Evolutionary conservation across 2,113 vertebrate species (phyloP), one percentile per base, ranked within the genome.

Genomic region (Catharus fuscescens): DNA sequence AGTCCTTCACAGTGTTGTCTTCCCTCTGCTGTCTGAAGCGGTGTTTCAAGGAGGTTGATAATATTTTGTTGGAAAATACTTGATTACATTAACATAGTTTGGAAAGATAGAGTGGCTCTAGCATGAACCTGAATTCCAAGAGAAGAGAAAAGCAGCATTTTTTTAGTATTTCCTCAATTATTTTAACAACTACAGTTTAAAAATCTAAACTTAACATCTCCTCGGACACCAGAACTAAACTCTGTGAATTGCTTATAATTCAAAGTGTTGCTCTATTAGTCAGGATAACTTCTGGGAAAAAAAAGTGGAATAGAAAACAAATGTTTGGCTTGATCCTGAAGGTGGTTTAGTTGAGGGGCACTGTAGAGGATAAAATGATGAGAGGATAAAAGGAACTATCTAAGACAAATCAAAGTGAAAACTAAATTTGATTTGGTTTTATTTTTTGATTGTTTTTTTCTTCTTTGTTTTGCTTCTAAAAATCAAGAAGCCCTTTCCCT

Each of bases 1-100:
- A 12, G 8, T 26, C 38, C 62, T 34, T 7, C 17, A 2, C 3
- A 5, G 1, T 11, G 14, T 1, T 60, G 18, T 19, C 36, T 74
- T 40, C 42, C 25, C 8, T 26, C 1, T 17, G 29, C 80, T 93
- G 45, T 47, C 71, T 20, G 14, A 59, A 60, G 42, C 26, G 23
- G 15, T 20, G 1, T 80, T 70, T 86, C 26, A 7, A 56, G 40
- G 78, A 56, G 21, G 23, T 5, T 45, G 59, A 16, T 48, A 21
- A 16, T 9, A 4, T 64, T 71, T 71, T 23, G 7, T 45, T 79
- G 53, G 32, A 61, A 60, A 87, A 82, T 52, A 26, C 6, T 45
- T 66, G 17, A 19, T 80, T 59, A 7, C 1, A 0, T 61, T 38
- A 61, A 38, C 2, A 6, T 14, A n/a, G 20, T 32, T 31, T 53